Base-by-base conservation (phyloP, 1,140 invertebrate genomes). In the Octopus sinensis region DNA sequence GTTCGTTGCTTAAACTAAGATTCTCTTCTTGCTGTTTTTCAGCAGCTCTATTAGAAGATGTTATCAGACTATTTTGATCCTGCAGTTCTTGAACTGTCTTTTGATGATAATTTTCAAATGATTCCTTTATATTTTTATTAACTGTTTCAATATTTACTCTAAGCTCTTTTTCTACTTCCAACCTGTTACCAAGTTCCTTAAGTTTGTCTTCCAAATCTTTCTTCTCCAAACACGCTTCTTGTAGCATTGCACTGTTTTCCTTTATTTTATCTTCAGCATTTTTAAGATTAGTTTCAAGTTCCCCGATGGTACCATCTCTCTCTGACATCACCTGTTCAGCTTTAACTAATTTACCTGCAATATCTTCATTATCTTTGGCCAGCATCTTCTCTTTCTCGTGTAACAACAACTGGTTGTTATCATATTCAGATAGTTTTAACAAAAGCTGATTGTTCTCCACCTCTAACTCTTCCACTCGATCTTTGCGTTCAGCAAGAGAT, bases 141-240 rank as follows among this genome's bases (percentile, higher is more conserved):
- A 13, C 12, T 71, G 68, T 13, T 71, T 13, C 68, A 71, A 23
- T 71, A 23, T 76, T 52, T 5, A 54, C 56, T 23, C 82, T 13
- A 54, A 78, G 75, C 56, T 83, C 71, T 56, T 82, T 71, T 68
- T 54, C 71, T 4, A 82, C 54, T 56, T 81, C 75, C 23, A 84
- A 54, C 77, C 79, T 83, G n/a, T 81, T 79, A 54, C 54, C 79
- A 23, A 87, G 80, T 23, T 86, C 82, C 53, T 82, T 81, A 4
- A 87, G 82, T 79, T 85, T 81, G 73, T 85, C 83, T 71, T 85
- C 82, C 77, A 87, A 80, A 7, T 71, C 43, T 17, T 82, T 43
- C 53, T 80, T 84, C n/a, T 75, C 30, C 6, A n/a, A 51, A 62
- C 79, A 54, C 2, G 83, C 81, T 13, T 78, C 79, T 73, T 82